Percentiles rank a stretch among this genome's conserved stretches.
Evolutionary conservation across 2,797 vertebrate species (phyloP).

Genomic region (Danio aesculapii): DNA sequence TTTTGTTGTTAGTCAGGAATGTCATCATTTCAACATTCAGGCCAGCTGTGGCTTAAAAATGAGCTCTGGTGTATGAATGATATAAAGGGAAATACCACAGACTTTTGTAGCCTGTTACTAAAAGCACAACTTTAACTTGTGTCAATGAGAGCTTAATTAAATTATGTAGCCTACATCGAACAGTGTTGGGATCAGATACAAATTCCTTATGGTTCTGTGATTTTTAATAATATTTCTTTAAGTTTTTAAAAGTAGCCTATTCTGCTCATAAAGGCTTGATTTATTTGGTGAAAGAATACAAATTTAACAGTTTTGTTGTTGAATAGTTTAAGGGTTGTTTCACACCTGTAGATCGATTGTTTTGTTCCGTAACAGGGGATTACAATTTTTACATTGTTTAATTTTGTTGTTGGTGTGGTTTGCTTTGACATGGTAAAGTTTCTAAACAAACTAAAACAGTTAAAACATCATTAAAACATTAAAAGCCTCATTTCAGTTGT

Average conservation of each 20-base stretch:
- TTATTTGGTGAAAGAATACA: no score
- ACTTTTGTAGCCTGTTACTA: constrained; percentile 11
- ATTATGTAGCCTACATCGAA: neutral
- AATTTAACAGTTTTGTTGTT: no score
- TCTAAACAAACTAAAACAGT: no score
- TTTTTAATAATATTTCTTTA: neutral
- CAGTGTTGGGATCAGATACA: neutral
- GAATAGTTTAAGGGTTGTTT: no score
- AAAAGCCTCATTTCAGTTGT: no score
- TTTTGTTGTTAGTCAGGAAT: constrained; percentile 34
- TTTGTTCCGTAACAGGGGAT: no score
- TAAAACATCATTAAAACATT: no score
- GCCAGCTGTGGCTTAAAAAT: constrained; percentile 21
- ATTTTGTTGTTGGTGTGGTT: no score
- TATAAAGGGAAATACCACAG: constrained; percentile 4
- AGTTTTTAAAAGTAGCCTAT: neutral
- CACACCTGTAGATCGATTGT: no score
- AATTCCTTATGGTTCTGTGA: neutral
- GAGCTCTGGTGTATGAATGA: constrained; percentile 35
- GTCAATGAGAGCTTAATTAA: neutral
- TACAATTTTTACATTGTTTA: no score
- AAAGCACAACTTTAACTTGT: neutral
- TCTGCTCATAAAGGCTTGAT: neutral
- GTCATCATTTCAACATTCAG: constrained; percentile 27
- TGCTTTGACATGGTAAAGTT: no score